Percentiles rank a stretch among this genome's conserved stretches.
Conservation (phyloP, 2,113 vertebrate species). For the Serilophus lunatus region DNA sequence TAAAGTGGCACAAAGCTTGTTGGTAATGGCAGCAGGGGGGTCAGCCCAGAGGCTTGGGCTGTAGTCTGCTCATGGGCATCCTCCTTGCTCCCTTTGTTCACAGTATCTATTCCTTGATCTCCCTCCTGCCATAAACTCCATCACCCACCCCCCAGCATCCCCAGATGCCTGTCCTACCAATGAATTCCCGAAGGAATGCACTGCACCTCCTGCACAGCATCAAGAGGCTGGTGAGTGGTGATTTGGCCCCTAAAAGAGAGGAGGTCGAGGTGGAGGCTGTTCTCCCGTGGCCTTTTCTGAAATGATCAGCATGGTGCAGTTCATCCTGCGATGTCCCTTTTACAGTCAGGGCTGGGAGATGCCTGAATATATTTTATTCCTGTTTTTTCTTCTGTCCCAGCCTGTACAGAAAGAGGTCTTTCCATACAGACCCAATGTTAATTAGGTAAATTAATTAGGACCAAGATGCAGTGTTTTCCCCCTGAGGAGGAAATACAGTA, state of each 20-base stretch:
- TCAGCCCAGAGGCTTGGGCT: not conserved
- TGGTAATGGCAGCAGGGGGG: not conserved
- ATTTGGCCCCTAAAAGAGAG: not conserved
- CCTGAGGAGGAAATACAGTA: constrained; percentile 48
- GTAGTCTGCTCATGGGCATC: fast-evolving
- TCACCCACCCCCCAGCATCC: not conserved
- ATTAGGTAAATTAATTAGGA: constrained; percentile 59
- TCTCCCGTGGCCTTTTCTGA: fast-evolving
- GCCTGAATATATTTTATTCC: constrained; percentile 6
- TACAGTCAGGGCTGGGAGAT: not conserved
- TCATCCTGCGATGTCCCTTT: not conserved
- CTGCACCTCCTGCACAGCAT: not conserved
- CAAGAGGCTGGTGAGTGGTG: fast-evolving
- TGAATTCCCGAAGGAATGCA: fast-evolving
- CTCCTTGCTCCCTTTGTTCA: fast-evolving
- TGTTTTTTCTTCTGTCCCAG: not conserved
- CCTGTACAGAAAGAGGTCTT: not conserved
- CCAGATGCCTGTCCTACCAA: not conserved
- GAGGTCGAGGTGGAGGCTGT: fast-evolving
- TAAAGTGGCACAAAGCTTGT: not conserved
- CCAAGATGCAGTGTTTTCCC: constrained; percentile 46
- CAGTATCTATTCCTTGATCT: not conserved
- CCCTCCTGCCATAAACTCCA: fast-evolving
- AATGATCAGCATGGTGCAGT: fast-evolving
- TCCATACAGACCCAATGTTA: constrained; percentile 36